Evolutionary conservation across 2,113 vertebrate species (phyloP).

Genomic region (Charadrius vociferus): DNA sequence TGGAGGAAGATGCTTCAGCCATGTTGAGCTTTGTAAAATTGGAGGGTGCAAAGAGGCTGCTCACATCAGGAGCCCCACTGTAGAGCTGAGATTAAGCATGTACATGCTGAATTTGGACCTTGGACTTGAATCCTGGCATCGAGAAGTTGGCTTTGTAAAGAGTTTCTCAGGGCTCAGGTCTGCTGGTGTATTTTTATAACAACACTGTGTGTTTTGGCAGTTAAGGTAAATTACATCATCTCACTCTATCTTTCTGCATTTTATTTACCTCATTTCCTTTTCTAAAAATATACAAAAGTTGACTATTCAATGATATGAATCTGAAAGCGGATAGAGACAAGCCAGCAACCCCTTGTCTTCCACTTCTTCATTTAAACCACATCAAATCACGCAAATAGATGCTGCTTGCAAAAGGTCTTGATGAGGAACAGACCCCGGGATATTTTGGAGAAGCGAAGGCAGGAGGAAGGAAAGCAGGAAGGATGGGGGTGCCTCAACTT

Average conservation of each 20-base stretch:
- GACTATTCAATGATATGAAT: neutral
- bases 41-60: neutral
- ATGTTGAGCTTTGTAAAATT: neutral
- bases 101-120: neutral
- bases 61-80: neutral
- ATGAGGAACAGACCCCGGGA: neutral
- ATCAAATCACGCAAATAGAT: neutral
- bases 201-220: slow-evolving; percentile 39
- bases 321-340: neutral
- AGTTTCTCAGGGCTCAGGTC: neutral
- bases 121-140: neutral
- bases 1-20: neutral
- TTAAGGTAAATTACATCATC: slow-evolving; percentile 29
- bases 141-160: neutral
- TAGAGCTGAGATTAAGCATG: neutral
- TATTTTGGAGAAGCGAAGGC: neutral
- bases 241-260: slow-evolving; percentile 6
- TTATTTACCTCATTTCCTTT: slow-evolving; percentile 47
- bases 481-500: neutral
- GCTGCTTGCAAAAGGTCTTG: neutral
- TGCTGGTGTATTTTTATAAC: slow-evolving; percentile 27
- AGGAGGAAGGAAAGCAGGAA: neutral
- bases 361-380: neutral
- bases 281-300: slow-evolving; percentile 12
- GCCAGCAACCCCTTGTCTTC: neutral